Base-by-base conservation (phyloP, 2,888 invertebrate species). In the Lasiommata megera region DNA sequence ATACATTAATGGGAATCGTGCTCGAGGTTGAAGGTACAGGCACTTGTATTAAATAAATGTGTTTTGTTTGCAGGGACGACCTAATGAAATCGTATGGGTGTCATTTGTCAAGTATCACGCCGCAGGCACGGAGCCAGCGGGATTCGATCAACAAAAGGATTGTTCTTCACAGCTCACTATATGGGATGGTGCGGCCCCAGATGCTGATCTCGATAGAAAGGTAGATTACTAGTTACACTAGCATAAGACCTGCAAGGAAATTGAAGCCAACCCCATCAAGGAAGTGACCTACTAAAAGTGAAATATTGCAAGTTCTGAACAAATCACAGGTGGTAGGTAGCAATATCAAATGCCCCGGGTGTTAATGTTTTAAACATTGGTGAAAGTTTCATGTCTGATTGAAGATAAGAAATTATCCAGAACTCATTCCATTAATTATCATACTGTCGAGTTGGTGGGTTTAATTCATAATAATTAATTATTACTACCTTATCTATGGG, bases 21-120 rank as follows among this genome's bases (percentile, higher is more conserved):
- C 5, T 6, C 7, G 28, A 28, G 28, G 3, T 28, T 28, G 28
- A 28, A 28, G 28, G 28, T 28, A 28, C 28, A n/a, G n/a, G n/a
- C n/a, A n/a, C n/a, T n/a, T n/a, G n/a, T n/a, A 23, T 5, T 23
- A 23, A 23, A 23, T 53, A 53, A 44, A 38, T 37, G 43, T 37
- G 47, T 52, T 6, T 53, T 58, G 9, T 57, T 54, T 40, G 62
- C 90, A 94, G 84, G 95, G 95, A 28, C 93, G 94, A 53, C 89
- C 93, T 6, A 94, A 94, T 72, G 95, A 96, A 83, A 94, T 95
- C 60, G 95, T 96, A 23, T 96, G 96, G 96, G 92, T 96, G 66
- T 95, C 95, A 23, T 96, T 96, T 77, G 93, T 95, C 70, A 96
- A 96, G 82, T 96, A 96, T 77, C 95, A 96, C 82, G 94, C 95